Evolutionary conservation across 2,113 vertebrate species (phyloP).

Genomic region (Dascyllus trimaculatus): DNA sequence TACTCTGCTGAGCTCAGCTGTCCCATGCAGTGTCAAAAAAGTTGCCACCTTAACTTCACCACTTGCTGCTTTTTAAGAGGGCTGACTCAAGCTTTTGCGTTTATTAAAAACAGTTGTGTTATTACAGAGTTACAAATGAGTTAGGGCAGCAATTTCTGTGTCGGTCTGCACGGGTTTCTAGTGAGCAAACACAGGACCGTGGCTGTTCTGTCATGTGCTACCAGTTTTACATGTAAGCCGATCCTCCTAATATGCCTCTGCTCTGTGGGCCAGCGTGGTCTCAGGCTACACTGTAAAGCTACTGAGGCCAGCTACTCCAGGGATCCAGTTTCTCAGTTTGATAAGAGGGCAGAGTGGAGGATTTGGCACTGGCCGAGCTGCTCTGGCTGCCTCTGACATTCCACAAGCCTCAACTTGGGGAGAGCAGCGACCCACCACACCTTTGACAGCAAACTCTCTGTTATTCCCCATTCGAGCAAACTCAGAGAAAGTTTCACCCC

Average conservation of each 20-base stretch:
- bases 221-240: conserved; percentile 66
- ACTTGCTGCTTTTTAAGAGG: conserved; percentile 46
- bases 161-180: conserved; percentile 25
- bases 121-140: conserved; percentile 37
- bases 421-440: conserved; percentile 59
- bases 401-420: conserved; percentile 57
- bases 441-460: conserved; percentile 56
- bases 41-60: conserved; percentile 35
- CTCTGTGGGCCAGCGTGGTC: conserved; percentile 53
- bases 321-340: conserved; percentile 74
- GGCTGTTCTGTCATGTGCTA: conserved; percentile 51
- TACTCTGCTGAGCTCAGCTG: conserved; percentile 41
- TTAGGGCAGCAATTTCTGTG: conserved; percentile 21
- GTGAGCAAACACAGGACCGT: conserved; percentile 28
- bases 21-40: conserved; percentile 36
- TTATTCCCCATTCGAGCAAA: conserved; percentile 45
- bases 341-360: conserved; percentile 72
- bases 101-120: conserved; percentile 46
- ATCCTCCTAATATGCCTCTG: conserved; percentile 52
- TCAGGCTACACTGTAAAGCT: conserved; percentile 68
- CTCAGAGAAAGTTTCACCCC: conserved; percentile 39
- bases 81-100: conserved; percentile 28
- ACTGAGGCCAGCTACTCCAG: conserved; percentile 63
- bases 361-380: conserved; percentile 60
- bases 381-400: conserved; percentile 75